These are phyloP conservation scores for Brachypodius melanocephalos DNA, from an alignment of 2,113 vertebrate species.

Conservation along the genomic window DNA sequence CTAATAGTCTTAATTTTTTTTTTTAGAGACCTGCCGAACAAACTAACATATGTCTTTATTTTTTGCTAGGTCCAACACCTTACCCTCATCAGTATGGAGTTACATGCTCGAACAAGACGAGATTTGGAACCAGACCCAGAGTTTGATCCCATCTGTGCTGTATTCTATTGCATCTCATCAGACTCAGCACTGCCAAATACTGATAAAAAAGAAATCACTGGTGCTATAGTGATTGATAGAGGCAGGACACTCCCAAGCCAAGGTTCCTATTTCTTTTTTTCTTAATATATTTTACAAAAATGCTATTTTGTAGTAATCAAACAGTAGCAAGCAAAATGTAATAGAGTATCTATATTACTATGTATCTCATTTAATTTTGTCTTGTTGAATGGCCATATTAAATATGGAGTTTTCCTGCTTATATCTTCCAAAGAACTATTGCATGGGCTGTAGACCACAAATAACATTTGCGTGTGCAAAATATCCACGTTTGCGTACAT, in stretches of 20 bases:
- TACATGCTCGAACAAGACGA: constrained; percentile 90
- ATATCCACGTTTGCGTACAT: not conserved
- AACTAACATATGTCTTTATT: constrained; percentile 27
- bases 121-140: constrained; percentile 96
- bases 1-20: not conserved
- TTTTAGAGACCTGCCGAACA: not conserved
- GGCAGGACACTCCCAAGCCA: constrained; percentile 69
- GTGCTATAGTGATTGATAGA: constrained; percentile 88
- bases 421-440: constrained; percentile 62
- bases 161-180: constrained; percentile 94
- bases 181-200: constrained; percentile 79
- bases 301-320: constrained; percentile 35
- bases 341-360: constrained; percentile 9
- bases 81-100: constrained; percentile 92
- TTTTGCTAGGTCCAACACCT: constrained; percentile 87
- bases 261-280: constrained; percentile 77
- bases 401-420: constrained; percentile 61
- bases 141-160: constrained; percentile 97
- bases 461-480: not conserved
- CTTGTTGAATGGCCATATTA: constrained; percentile 50
- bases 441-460: constrained; percentile 48
- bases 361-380: constrained; percentile 58
- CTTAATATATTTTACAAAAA: constrained; percentile 15
- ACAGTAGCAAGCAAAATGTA: constrained; percentile 57
- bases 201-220: constrained; percentile 80